Conservation (phyloP, 2,888 invertebrate genomes). For the Clivina fossor region DNA sequence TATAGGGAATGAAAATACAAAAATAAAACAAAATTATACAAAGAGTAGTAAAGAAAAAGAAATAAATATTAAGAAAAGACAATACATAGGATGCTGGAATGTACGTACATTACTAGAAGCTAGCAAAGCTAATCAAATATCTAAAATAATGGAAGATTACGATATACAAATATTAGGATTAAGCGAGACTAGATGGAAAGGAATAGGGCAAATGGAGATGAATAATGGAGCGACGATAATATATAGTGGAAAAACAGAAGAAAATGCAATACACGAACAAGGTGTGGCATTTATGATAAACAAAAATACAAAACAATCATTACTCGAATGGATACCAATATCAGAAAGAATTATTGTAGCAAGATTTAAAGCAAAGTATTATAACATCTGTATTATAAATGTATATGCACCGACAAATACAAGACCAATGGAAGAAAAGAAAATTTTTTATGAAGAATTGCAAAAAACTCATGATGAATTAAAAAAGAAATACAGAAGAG, state of each 20-base stretch:
- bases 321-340: background rate
- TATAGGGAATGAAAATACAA: too few species aligned
- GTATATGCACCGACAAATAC: background rate
- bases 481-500: background rate
- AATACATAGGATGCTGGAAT: conserved; percentile 1
- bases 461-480: background rate
- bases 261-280: too few species aligned
- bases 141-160: background rate
- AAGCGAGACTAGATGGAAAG: background rate
- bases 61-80: background rate
- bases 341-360: conserved; percentile 2
- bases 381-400: background rate
- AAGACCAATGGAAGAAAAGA: background rate
- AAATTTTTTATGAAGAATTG: background rate
- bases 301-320: background rate
- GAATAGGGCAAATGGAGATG: background rate
- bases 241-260: background rate
- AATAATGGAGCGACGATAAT: background rate
- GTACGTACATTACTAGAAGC: background rate
- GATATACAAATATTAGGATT: background rate
- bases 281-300: background rate
- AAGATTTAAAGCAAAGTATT: background rate
- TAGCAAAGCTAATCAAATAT: background rate
- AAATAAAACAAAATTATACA: too few species aligned
- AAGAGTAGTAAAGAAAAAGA: background rate